Percentiles rank a stretch among this genome's conserved stretches.
phyloP scores from a whole-genome alignment of 2,797 vertebrate species.

The Mustela erminea region DNA sequence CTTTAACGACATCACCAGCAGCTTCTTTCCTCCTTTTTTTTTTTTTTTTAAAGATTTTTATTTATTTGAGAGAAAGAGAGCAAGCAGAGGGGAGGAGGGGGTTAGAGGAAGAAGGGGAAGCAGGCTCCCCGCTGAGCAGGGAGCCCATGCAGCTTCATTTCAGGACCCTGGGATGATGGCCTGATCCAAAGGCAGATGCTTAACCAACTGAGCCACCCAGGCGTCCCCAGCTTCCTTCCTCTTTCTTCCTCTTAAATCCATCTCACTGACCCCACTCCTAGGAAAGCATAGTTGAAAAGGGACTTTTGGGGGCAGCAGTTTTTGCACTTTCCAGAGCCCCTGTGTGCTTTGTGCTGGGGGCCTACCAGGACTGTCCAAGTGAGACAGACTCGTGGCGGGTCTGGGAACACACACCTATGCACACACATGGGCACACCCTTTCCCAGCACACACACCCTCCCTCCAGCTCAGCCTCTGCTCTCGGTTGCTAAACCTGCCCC shows the following conservation, averaged over 20 bases:
- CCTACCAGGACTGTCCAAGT: background rate
- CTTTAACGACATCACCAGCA: background rate
- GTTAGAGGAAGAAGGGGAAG: too few species aligned
- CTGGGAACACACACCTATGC: background rate
- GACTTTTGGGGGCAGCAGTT: background rate
- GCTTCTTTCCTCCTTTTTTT: background rate
- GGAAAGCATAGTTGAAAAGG: background rate
- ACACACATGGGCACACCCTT: accelerated
- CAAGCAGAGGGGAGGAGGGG: too few species aligned
- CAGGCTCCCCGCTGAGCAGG: background rate
- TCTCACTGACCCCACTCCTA: background rate
- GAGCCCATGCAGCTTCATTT: background rate
- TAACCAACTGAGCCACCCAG: background rate
- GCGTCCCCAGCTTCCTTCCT: background rate
- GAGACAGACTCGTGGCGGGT: background rate
- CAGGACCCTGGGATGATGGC: background rate
- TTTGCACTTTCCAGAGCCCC: background rate
- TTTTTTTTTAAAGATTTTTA: background rate
- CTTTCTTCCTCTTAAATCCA: background rate
- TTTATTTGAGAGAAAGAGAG: background rate
- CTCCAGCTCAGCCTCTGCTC: background rate
- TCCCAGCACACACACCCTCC: background rate
- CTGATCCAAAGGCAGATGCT: background rate
- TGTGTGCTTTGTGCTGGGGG: background rate
- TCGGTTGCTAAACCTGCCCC: background rate